phyloP scores from a whole-genome alignment of 35 echinoderm and acorn worm genomes.

The Ophioderma brevispina region DNA sequence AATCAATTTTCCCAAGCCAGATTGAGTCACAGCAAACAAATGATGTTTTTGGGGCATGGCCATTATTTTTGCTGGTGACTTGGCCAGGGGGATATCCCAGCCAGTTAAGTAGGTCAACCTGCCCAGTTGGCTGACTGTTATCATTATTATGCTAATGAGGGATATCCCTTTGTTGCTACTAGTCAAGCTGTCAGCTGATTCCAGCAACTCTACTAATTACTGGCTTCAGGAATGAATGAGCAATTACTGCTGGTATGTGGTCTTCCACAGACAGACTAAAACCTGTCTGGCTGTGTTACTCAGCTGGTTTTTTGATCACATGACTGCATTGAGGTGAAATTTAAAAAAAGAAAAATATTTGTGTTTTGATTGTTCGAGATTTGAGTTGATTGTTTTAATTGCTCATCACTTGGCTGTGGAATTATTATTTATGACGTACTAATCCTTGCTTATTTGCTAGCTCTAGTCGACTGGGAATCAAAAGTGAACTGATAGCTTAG shows the following conservation, averaged over 20 bases:
- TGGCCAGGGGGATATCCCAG: constrained; percentile 10
- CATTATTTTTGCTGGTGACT: not conserved
- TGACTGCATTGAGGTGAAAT: no score
- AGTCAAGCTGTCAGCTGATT: not conserved
- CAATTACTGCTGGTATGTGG: not conserved
- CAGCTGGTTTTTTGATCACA: no score
- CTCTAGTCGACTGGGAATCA: no score
- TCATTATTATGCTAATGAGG: constrained; percentile 41
- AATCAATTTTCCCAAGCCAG: not conserved
- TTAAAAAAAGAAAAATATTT: no score
- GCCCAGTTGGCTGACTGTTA: not conserved
- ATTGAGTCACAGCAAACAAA: not conserved
- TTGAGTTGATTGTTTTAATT: no score
- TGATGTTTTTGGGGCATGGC: not conserved
- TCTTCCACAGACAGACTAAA: not conserved
- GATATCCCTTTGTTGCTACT: constrained; percentile 37
- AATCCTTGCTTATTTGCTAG: no score
- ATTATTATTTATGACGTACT: no score
- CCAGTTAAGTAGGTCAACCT: not conserved
- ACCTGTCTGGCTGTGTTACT: no score
- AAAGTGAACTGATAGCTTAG: no score
- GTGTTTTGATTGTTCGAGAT: no score
- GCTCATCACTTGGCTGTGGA: no score
- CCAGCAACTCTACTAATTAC: not conserved
- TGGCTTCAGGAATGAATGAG: not conserved